Conservation (phyloP, 2,113 vertebrate species). For the Delphinapterus leucas region DNA sequence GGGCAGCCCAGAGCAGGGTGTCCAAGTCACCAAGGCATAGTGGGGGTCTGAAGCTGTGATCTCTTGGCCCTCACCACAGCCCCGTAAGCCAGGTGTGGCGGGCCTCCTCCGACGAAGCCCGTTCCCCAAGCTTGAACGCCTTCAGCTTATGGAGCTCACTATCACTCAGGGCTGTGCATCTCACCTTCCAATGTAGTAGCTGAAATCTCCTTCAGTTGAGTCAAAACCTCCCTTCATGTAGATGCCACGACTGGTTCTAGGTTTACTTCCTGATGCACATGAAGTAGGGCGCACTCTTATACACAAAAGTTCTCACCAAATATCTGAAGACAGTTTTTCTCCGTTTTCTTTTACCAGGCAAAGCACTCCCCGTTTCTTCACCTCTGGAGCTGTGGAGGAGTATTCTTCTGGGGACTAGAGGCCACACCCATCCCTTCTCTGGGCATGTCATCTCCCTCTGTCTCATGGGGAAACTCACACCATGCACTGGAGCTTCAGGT, state of each 20-base stretch:
- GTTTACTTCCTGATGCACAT: not conserved
- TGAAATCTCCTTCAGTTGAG: not conserved
- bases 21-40: too few relatives aligned
- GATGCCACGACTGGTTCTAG: not conserved
- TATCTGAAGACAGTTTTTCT: not conserved
- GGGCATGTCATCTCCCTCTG: not conserved
- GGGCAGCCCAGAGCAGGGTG: not conserved
- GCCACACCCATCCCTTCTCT: not conserved
- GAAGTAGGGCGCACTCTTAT: not conserved
- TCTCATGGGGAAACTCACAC: too few relatives aligned
- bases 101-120: rapidly evolving
- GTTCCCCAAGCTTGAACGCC: not conserved
- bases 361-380: not conserved
- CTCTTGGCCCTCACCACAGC: not conserved
- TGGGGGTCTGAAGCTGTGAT: not conserved
- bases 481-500: not conserved
- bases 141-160: not conserved
- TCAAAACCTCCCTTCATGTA: not conserved
- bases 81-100: rapidly evolving
- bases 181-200: not conserved
- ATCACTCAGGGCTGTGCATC: rapidly evolving
- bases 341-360: too few relatives aligned
- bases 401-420: not conserved
- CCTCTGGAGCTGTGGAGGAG: not conserved
- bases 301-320: not conserved